Percentiles rank a stretch among this genome's conserved stretches.
These are phyloP conservation scores for Melanerpes aurifrons DNA, from an alignment of 2,113 vertebrate genomes.

Conservation along the genomic window DNA sequence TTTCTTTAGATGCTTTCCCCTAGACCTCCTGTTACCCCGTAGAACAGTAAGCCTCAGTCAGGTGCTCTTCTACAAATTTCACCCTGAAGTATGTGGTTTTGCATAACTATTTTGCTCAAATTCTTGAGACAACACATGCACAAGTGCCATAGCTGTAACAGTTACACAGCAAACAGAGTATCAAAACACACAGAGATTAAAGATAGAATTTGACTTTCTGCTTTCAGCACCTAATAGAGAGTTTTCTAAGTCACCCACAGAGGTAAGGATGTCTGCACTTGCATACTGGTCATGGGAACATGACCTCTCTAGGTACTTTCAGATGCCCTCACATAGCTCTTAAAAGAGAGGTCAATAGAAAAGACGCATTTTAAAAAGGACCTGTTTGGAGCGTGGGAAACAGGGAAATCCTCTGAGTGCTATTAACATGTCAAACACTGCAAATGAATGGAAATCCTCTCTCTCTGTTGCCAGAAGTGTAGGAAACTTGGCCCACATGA, in stretches of 20 bases:
- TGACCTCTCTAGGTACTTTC: background rate
- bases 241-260: background rate
- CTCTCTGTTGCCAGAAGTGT: background rate
- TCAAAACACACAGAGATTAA: background rate
- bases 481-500: background rate
- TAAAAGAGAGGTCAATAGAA: background rate
- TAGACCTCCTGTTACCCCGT: fast-evolving
- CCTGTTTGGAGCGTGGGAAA: background rate
- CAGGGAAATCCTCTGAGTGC: background rate
- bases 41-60: background rate
- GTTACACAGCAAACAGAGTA: background rate
- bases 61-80: background rate
- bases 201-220: background rate
- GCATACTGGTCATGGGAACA: background rate
- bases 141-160: background rate
- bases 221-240: background rate
- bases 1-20: background rate
- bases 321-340: background rate
- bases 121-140: background rate
- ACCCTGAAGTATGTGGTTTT: background rate
- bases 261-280: background rate
- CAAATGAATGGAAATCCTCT: background rate
- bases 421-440: background rate
- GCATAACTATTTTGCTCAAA: background rate
- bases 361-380: background rate